Conservation (phyloP, 1,140 invertebrate species). For the Hydropsyche tenuis region DNA sequence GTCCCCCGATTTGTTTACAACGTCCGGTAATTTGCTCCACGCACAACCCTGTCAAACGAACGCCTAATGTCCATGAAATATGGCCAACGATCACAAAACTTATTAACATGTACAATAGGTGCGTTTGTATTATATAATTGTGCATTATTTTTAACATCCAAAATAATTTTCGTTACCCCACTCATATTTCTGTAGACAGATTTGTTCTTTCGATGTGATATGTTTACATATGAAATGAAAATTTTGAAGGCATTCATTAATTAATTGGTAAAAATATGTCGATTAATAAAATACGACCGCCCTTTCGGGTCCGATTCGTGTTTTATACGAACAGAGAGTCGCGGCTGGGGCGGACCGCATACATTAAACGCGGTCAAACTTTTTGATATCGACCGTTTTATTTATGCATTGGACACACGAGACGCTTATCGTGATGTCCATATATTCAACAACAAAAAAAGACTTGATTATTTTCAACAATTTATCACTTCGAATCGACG, state of each 20-base stretch:
- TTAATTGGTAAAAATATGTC: not conserved
- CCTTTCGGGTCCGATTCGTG: not conserved
- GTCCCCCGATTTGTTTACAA: slow-evolving; percentile 44
- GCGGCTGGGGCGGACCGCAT: slow-evolving; percentile 6
- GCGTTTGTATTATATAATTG: too few relatives aligned
- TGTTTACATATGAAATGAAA: too few relatives aligned
- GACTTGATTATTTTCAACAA: slow-evolving; percentile 46
- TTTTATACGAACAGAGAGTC: too few relatives aligned
- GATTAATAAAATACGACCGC: not conserved
- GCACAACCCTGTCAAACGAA: slow-evolving; percentile 38
- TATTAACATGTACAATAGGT: too few relatives aligned
- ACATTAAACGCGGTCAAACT: slow-evolving; percentile 26
- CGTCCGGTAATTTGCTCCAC: slow-evolving; percentile 42
- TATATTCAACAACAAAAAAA: slow-evolving; percentile 40
- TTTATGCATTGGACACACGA: slow-evolving; percentile 44
- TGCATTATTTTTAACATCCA: too few relatives aligned
- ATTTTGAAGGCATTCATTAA: too few relatives aligned
- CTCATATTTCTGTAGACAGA: too few relatives aligned
- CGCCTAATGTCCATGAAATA: slow-evolving; percentile 36
- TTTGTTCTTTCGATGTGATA: too few relatives aligned
- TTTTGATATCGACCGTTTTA: slow-evolving; percentile 37
- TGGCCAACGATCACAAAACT: slow-evolving; percentile 21
- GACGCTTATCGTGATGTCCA: slow-evolving; percentile 43
- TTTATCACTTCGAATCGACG: slow-evolving; percentile 41
- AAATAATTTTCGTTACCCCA: too few relatives aligned